phyloP scores from a whole-genome alignment of 2,113 vertebrate species.

The Muntiacus reevesi region DNA sequence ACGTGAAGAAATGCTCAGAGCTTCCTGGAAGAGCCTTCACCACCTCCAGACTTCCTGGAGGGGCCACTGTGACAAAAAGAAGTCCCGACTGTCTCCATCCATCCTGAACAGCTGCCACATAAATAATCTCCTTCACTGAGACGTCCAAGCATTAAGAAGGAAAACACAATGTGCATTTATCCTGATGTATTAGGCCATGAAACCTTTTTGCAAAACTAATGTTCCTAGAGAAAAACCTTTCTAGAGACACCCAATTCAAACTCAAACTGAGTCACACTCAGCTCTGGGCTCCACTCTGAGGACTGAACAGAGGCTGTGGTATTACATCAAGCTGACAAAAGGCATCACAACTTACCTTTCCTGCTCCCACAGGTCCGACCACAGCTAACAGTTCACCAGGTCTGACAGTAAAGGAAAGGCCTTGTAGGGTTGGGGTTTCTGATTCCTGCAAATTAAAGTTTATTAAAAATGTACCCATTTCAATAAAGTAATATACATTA shows the following conservation, averaged over 20 bases:
- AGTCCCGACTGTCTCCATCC: neutral
- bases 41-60: neutral
- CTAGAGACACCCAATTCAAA: neutral
- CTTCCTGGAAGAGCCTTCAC: neutral
- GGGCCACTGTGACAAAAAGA: neutral
- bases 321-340: rapidly evolving
- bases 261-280: rapidly evolving
- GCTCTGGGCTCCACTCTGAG: neutral
- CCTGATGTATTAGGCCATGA: neutral
- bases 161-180: neutral
- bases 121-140: neutral
- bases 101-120: neutral
- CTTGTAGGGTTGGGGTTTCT: neutral
- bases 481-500: neutral
- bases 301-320: neutral
- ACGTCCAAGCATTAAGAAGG: neutral
- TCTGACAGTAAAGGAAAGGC: neutral
- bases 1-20: neutral
- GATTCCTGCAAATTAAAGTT: neutral
- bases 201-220: neutral
- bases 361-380: neutral
- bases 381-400: neutral
- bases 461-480: neutral
- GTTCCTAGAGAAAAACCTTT: neutral
- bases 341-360: conserved; percentile 86